Percentiles rank a stretch among this genome's conserved stretches.
Evolutionary conservation across 1,140 invertebrate genomes (phyloP).

Genomic region (Helicoverpa zea): DNA sequence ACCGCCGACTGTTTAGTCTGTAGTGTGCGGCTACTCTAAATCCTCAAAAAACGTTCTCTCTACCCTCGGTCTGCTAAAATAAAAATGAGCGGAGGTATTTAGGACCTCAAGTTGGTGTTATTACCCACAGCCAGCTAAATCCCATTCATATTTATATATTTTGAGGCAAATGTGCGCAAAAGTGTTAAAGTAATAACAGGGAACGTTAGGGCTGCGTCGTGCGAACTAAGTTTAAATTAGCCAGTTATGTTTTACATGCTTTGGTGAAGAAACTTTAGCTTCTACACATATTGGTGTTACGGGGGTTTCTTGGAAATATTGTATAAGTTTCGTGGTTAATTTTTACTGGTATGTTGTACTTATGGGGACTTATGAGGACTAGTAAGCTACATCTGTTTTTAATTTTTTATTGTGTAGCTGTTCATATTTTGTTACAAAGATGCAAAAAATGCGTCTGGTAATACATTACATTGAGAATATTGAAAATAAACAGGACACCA

Average conservation of each 20-base stretch:
- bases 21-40: background rate
- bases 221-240: background rate
- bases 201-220: background rate
- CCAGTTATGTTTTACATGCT: background rate
- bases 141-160: slow-evolving; percentile 40
- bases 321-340: too few relatives aligned
- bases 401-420: too few relatives aligned
- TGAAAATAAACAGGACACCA: too few relatives aligned
- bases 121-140: background rate
- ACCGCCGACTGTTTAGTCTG: too few relatives aligned
- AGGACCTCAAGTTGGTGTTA: slow-evolving; percentile 6
- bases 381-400: too few relatives aligned
- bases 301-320: too few relatives aligned
- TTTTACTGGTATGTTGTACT: too few relatives aligned
- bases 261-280: background rate
- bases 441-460: too few relatives aligned
- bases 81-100: slow-evolving; percentile 23
- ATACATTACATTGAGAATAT: too few relatives aligned
- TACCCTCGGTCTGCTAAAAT: background rate
- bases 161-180: slow-evolving; percentile 9
- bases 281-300: too few relatives aligned
- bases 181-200: slow-evolving; percentile 24
- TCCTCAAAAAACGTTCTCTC: background rate
- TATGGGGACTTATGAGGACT: too few relatives aligned
- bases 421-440: too few relatives aligned